Evolutionary conservation across 2,888 invertebrate species (phyloP).

Genomic region (Napeogenes sylphis): DNA sequence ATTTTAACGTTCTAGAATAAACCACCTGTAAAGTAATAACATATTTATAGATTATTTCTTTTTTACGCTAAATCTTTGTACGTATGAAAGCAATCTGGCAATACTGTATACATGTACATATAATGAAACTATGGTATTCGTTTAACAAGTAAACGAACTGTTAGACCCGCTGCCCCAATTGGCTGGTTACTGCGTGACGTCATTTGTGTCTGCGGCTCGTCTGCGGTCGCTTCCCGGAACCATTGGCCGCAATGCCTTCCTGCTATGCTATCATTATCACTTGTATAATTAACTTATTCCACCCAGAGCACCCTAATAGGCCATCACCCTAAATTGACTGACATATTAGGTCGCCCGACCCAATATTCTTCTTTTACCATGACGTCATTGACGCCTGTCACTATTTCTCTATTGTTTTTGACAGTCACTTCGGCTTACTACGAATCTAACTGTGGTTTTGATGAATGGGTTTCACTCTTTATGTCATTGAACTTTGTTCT

Average conservation of each 20-base stretch:
- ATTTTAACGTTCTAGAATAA: too few species aligned
- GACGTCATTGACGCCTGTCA: constrained; percentile 55
- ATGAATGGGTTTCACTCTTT: constrained; percentile 68
- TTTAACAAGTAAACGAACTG: constrained; percentile 41
- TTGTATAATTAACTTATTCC: constrained; percentile 46
- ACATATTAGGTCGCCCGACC: constrained; percentile 36
- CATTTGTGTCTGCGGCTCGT: constrained; percentile 66
- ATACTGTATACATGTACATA: too few species aligned
- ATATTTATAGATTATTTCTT: too few species aligned
- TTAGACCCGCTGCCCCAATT: constrained; percentile 58
- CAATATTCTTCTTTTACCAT: constrained; percentile 49
- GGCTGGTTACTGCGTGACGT: constrained; percentile 61
- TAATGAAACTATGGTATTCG: constrained; percentile 11
- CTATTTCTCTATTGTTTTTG: constrained; percentile 57
- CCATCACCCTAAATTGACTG: constrained; percentile 32
- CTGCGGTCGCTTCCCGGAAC: constrained; percentile 71
- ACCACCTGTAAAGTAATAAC: too few species aligned
- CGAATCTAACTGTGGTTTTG: constrained; percentile 61
- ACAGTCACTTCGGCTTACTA: constrained; percentile 46
- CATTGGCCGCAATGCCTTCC: constrained; percentile 61
- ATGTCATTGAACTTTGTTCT: constrained; percentile 71
- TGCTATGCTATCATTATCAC: constrained; percentile 57
- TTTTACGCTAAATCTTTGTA: too few species aligned
- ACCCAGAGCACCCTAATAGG: constrained; percentile 19
- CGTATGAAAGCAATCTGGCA: too few species aligned